These are phyloP conservation scores for Macrosteles quadrilineatus DNA, from an alignment of 1,140 invertebrate genomes.

Conservation along the genomic window DNA sequence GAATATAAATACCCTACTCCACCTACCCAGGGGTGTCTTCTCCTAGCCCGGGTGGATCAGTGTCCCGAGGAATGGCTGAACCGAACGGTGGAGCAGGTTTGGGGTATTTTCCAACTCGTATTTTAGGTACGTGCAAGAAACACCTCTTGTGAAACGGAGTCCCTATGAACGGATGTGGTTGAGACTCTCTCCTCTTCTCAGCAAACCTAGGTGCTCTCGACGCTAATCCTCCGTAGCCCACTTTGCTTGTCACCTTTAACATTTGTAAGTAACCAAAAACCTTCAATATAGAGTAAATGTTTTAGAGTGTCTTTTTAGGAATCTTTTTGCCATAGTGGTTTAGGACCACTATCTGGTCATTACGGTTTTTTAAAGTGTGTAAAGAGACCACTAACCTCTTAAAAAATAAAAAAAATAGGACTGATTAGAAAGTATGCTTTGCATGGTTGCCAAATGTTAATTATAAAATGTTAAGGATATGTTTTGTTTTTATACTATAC, in stretches of 20 bases:
- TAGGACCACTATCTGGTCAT: no score
- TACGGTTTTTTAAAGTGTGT: no score
- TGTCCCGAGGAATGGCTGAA: background rate
- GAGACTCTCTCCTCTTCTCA: background rate
- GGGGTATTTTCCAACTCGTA: background rate
- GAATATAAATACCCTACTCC: no score
- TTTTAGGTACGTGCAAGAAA: background rate
- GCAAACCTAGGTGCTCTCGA: background rate
- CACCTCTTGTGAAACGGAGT: constrained; percentile 4
- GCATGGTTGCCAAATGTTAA: no score
- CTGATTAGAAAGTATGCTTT: no score
- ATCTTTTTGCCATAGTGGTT: no score
- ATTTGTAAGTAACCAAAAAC: background rate
- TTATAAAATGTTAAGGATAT: no score
- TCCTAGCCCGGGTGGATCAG: background rate
- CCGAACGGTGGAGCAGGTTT: background rate
- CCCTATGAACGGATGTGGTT: background rate
- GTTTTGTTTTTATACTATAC: no score
- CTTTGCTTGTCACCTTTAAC: constrained; percentile 5
- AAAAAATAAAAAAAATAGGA: no score
- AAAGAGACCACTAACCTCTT: no score
- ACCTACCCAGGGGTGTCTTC: constrained; percentile 5
- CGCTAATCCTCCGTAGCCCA: constrained; percentile 9
- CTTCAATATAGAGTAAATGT: no score
- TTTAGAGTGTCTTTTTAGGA: no score